Evolutionary conservation across 1,140 invertebrate species (phyloP), one percentile per base, ranked within the genome.

Genomic region (Trypoxylus dichotomus): DNA sequence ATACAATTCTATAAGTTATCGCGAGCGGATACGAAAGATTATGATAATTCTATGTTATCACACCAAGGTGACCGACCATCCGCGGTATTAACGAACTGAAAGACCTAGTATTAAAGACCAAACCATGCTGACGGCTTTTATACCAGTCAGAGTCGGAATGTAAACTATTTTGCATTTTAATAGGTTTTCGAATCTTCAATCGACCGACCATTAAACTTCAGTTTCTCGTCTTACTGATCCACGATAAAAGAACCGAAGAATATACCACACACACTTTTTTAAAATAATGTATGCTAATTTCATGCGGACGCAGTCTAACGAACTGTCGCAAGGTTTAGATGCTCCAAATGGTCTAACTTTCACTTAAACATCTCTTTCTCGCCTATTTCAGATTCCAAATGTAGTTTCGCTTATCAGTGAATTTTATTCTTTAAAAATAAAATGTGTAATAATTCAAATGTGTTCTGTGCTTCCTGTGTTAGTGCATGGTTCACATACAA

Each of bases 151-250:
- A 27, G 24, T 24, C 8, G 60, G 60, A 68, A 68, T 68, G 60
- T 68, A 2, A 68, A 68, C 60, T 68, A 68, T 68, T 68, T 68
- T 68, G 60, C 60, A 68, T 68, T 68, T 68, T 68, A 68, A 68
- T 68, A 68, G 60, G 60, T 29, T 68, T 29, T 68, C 58, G n/a
- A 60, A 60, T 68, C 60, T 68, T 68, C 60, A 29, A 25, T 68
- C 60, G 60, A 0, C 27, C 24, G 60, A 68, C 8, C 24, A 68
- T 68, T 27, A 68, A 68, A 29, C 60, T 68, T 68, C 21, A 24
- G 60, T 27, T 68, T 68, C 60, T 68, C 19, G 19, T 27, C 60
- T 25, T 29, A 29, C 60, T 19, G 19, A 24, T 68, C 13, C 13
- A 24, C 24, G 60, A 68, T 68, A 68, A 68, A 24, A 68, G 24